Evolutionary conservation across 2,113 vertebrate species (phyloP).

Genomic region (Balaeniceps rex): DNA sequence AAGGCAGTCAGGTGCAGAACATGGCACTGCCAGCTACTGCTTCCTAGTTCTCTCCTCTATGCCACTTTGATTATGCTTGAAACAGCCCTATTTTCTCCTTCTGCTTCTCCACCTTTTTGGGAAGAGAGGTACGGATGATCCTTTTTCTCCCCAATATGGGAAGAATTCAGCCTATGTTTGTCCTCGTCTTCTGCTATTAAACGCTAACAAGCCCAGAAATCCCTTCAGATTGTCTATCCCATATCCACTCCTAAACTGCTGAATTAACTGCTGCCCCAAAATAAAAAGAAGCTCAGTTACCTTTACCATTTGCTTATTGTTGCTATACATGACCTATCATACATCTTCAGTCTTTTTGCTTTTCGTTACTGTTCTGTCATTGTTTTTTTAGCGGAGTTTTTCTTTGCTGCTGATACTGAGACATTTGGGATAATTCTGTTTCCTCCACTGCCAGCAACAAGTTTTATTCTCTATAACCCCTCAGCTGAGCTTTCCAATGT

Average conservation of each 20-base stretch:
- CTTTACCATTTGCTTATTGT: neutral
- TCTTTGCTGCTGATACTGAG: neutral
- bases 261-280: neutral
- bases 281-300: neutral
- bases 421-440: neutral
- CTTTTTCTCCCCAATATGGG: neutral
- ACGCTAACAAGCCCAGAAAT: neutral
- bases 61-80: neutral
- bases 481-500: neutral
- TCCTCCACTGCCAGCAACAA: neutral
- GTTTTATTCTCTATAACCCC: neutral
- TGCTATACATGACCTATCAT: neutral
- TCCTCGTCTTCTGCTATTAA: neutral
- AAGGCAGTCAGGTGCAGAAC: neutral
- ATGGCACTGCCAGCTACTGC: neutral
- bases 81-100: neutral
- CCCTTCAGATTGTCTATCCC: neutral
- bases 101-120: neutral
- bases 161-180: neutral
- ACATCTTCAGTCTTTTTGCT: neutral
- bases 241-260: neutral
- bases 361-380: neutral
- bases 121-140: neutral
- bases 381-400: neutral
- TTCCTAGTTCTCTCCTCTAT: neutral